A percentile compares a stretch with the other conserved stretches of the same genome.
These are phyloP conservation scores for Teinopalpus imperialis DNA, from an alignment of 2,888 invertebrate genomes.

Conservation along the genomic window DNA sequence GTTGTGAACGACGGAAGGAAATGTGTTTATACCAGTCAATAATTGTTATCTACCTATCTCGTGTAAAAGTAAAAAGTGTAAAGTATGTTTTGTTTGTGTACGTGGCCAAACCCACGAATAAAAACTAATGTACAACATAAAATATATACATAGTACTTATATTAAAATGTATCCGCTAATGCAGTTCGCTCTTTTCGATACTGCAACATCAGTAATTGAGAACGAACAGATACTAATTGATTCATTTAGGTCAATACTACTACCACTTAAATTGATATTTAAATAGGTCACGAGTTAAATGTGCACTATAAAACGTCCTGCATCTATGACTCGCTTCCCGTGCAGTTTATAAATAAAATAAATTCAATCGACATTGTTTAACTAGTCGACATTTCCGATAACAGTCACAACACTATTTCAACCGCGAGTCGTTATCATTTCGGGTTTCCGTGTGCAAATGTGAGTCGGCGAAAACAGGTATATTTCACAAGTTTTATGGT, in stretches of 20 bases:
- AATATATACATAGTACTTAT: too few relatives aligned
- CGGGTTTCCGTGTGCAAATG: slow-evolving; percentile 50
- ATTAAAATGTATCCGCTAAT: too few relatives aligned
- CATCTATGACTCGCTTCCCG: slow-evolving; percentile 1
- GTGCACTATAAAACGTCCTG: slow-evolving; percentile 1
- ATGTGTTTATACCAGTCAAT: too few relatives aligned
- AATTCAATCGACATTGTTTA: slow-evolving; percentile 24
- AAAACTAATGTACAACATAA: too few relatives aligned
- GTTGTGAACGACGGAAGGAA: too few relatives aligned
- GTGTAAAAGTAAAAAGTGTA: too few relatives aligned
- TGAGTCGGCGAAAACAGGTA: slow-evolving; percentile 35
- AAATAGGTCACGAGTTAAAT: slow-evolving; percentile 19
- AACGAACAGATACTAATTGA: slow-evolving; percentile 18
- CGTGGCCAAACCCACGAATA: too few relatives aligned
- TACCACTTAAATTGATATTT: slow-evolving; percentile 16
- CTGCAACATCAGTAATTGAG: slow-evolving; percentile 11
- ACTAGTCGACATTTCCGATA: slow-evolving; percentile 11
- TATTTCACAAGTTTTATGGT: slow-evolving; percentile 23
- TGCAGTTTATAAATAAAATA: slow-evolving; percentile 3
- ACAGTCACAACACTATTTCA: slow-evolving; percentile 41
- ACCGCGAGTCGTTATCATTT: slow-evolving; percentile 49
- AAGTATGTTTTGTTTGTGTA: too few relatives aligned
- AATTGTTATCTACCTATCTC: too few relatives aligned
- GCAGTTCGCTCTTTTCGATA: not conserved
- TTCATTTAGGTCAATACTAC: slow-evolving; percentile 18